Percentiles rank a stretch among this genome's conserved stretches.
phyloP scores from a whole-genome alignment of 2,113 vertebrate species.

The Cervus canadensis region DNA sequence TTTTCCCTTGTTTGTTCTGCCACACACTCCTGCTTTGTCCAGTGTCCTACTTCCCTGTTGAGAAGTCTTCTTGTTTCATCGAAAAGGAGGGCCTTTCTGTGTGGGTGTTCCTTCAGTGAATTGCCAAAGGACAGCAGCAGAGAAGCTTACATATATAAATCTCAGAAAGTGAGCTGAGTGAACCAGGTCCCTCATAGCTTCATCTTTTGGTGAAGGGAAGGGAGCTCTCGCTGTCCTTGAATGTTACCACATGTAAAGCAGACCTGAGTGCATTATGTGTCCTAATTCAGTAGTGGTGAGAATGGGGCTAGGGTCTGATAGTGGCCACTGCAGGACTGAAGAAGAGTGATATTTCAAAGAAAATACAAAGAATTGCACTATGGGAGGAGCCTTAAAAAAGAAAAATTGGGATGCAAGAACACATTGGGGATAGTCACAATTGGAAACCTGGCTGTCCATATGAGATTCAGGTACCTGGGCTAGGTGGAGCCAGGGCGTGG shows the following conservation, averaged over 20 bases:
- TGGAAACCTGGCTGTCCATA: background rate
- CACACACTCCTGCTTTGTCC: background rate
- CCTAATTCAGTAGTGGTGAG: background rate
- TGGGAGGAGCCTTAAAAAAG: background rate
- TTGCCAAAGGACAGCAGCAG: background rate
- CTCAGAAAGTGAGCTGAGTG: background rate
- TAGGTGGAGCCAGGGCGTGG: background rate
- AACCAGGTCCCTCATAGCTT: background rate
- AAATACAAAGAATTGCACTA: background rate
- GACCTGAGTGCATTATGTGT: background rate
- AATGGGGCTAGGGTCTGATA: background rate
- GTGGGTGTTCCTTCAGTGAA: background rate
- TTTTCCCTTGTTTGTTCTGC: background rate
- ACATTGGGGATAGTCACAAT: background rate
- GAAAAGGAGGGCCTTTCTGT: background rate
- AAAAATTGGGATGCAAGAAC: background rate
- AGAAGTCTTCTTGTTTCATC: background rate
- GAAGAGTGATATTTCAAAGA: background rate
- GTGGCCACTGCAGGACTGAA: background rate
- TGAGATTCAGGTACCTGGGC: background rate
- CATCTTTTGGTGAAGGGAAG: background rate
- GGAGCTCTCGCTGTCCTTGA: background rate
- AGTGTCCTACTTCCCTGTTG: conserved; percentile 25
- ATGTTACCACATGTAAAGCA: background rate
- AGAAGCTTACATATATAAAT: background rate